phyloP scores from a whole-genome alignment of 2,113 vertebrate species.

The Anhinga anhinga region DNA sequence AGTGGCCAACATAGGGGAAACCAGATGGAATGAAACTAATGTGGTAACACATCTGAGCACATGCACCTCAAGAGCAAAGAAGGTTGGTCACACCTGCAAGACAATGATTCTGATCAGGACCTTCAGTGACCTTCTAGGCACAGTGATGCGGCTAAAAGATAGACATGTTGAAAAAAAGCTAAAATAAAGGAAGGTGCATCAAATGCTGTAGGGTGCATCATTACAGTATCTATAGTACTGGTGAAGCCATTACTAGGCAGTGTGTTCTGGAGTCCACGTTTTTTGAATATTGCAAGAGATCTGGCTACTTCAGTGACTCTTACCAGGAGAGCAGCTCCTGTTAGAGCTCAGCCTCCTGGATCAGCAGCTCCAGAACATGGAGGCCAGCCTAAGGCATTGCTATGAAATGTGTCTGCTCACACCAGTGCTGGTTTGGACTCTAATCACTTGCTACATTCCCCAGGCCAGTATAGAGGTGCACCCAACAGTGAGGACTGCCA shows the following conservation, averaged over 20 bases:
- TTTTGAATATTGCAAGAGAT: background rate
- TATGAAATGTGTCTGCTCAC: background rate
- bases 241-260: background rate
- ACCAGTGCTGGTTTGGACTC: background rate
- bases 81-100: background rate
- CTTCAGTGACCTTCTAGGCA: background rate
- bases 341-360: background rate
- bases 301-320: background rate
- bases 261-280: background rate
- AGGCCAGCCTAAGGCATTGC: background rate
- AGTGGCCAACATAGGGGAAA: background rate
- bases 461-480: background rate
- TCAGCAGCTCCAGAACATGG: background rate
- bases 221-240: background rate
- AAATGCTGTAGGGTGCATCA: background rate
- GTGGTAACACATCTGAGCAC: background rate
- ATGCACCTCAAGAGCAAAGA: fast-evolving
- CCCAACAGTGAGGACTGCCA: background rate
- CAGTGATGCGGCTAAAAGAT: background rate
- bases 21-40: background rate
- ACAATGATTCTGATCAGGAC: background rate
- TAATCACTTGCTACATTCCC: background rate
- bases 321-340: background rate
- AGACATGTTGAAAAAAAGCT: background rate
- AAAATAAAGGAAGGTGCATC: background rate